phyloP scores from a whole-genome alignment of 2,888 invertebrate genomes.

The Harmothoe impar region DNA sequence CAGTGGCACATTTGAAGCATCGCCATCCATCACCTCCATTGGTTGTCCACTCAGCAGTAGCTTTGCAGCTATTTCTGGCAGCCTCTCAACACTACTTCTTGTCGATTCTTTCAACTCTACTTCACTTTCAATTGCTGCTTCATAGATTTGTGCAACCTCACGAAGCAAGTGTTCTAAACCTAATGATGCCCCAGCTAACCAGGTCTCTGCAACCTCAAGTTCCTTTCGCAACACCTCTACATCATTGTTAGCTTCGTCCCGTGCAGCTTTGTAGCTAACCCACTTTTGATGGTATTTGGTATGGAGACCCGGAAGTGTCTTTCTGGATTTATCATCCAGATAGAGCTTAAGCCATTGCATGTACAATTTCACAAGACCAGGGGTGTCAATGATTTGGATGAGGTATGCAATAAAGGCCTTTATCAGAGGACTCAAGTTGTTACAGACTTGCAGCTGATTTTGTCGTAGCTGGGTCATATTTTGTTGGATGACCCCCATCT shows the following conservation, averaged over 20 bases:
- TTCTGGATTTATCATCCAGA: slow-evolving; percentile 22
- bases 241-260: slow-evolving; percentile 14
- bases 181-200: slow-evolving; percentile 40
- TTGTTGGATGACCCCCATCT: slow-evolving; percentile 36
- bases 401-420: slow-evolving; percentile 16
- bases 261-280: neutral
- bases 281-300: slow-evolving; percentile 11
- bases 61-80: slow-evolving; percentile 62
- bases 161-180: slow-evolving; percentile 65
- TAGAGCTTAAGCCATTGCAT: slow-evolving; percentile 35
- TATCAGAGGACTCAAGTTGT: slow-evolving; percentile 27
- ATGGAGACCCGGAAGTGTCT: neutral
- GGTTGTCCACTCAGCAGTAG: slow-evolving; percentile 61
- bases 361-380: neutral
- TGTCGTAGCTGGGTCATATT: slow-evolving; percentile 5
- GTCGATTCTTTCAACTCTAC: neutral
- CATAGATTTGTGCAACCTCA: slow-evolving; percentile 65
- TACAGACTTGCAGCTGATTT: slow-evolving; percentile 37
- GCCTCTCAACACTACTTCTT: neutral
- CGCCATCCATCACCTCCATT: slow-evolving; percentile 66
- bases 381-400: neutral
- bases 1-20: slow-evolving; percentile 56
- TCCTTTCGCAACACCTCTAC: neutral
- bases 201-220: slow-evolving; percentile 38
- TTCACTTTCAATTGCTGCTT: slow-evolving; percentile 34